Evolutionary conservation across 92 coral and sea anemone genomes (phyloP).

Genomic region (Actinernus sp.): DNA sequence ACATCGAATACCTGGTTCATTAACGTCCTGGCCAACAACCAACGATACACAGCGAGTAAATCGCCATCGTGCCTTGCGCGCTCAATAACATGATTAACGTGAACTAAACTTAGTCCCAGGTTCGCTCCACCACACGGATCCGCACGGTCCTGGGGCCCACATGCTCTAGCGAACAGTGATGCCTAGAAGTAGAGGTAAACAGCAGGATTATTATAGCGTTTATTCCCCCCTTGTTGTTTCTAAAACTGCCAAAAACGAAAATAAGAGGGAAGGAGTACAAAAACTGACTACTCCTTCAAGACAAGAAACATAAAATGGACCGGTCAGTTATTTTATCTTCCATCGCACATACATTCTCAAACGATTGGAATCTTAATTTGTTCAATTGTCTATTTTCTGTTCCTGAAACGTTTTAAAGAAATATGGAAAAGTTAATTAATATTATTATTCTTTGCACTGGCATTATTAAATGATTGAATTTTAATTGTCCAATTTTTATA

Average conservation of each 20-base stretch:
- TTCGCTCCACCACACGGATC: slow-evolving; percentile 85
- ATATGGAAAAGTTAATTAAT: too few species aligned
- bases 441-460: too few species aligned
- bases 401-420: too few species aligned
- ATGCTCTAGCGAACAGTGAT: slow-evolving; percentile 62
- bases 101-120: slow-evolving; percentile 76
- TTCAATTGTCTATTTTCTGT: too few species aligned
- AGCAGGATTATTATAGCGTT: not conserved
- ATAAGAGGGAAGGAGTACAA: too few species aligned
- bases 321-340: too few species aligned
- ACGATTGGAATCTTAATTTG: too few species aligned
- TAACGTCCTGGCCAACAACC: slow-evolving; percentile 76
- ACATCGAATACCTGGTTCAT: slow-evolving; percentile 84
- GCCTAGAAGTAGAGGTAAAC: slow-evolving; percentile 38
- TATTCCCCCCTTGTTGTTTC: not conserved
- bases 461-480: too few species aligned
- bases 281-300: not conserved
- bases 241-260: too few species aligned
- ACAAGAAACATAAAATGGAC: not conserved
- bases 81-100: slow-evolving; percentile 77
- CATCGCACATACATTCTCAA: too few species aligned
- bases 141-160: slow-evolving; percentile 82
- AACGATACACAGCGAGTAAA: slow-evolving; percentile 67
- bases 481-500: too few species aligned
- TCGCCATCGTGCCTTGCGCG: slow-evolving; percentile 80